A percentile compares a stretch with the other conserved stretches of the same genome.
These are phyloP conservation scores for Quadroppia sp. DNA, from an alignment of 2,888 invertebrate species.

Conservation along the genomic window DNA sequence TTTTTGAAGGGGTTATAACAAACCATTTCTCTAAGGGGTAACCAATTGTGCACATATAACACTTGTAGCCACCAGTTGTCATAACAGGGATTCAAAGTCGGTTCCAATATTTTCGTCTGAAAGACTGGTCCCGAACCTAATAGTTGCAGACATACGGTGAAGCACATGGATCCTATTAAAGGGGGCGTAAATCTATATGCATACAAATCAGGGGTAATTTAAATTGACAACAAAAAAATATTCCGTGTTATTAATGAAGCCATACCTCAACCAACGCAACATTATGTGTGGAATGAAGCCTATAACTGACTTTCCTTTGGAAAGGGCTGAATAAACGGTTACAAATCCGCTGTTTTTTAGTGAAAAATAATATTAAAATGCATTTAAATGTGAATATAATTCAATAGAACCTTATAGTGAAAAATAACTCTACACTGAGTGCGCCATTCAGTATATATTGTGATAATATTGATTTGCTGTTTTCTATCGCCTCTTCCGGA, in stretches of 20 bases:
- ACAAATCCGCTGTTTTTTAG: slow-evolving; percentile 26
- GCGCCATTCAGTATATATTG: slow-evolving; percentile 24
- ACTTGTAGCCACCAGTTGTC: slow-evolving; percentile 39
- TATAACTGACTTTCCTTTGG: slow-evolving; percentile 4
- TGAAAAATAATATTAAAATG: not conserved
- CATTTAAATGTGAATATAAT: no score
- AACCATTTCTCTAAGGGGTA: slow-evolving; percentile 20
- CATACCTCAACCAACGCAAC: slow-evolving; percentile 34
- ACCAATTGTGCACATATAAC: slow-evolving; percentile 31
- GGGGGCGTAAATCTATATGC: slow-evolving; percentile 36
- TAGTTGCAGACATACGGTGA: slow-evolving; percentile 13
- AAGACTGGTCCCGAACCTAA: slow-evolving; percentile 37
- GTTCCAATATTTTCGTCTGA: slow-evolving; percentile 28
- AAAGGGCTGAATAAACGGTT: slow-evolving; percentile 1
- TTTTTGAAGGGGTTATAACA: not conserved
- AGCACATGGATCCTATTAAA: slow-evolving; percentile 39
- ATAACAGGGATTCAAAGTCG: slow-evolving; percentile 18
- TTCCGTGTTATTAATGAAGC: not conserved
- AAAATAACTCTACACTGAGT: slow-evolving; percentile 32
- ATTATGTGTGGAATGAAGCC: not conserved
- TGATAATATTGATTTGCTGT: not conserved
- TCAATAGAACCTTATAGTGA: slow-evolving; percentile 21
- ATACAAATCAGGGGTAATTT: not conserved
- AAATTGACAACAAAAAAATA: not conserved
- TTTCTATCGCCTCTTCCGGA: slow-evolving; percentile 24